A percentile compares a stretch with the other conserved stretches of the same genome.
Evolutionary conservation across 2,113 vertebrate species (phyloP).

Genomic region (Promerops cafer): DNA sequence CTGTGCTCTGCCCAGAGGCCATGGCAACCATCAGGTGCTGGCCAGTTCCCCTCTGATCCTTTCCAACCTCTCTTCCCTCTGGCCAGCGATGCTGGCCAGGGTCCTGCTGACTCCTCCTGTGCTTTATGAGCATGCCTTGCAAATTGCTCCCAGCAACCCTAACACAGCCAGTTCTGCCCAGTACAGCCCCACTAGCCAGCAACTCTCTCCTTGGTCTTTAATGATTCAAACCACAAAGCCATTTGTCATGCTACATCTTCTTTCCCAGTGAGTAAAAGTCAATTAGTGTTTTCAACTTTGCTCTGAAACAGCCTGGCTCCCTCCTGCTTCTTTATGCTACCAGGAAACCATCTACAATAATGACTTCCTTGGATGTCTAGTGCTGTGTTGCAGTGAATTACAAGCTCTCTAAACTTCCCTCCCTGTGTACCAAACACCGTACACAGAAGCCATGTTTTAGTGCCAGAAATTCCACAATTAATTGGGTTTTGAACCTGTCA

Average conservation of each 20-base stretch:
- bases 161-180: not conserved
- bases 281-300: conserved; percentile 20
- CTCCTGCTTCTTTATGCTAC: conserved; percentile 3
- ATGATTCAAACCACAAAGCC: not conserved
- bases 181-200: not conserved
- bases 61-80: not conserved
- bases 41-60: not conserved
- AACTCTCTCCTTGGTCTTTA: not conserved
- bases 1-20: not conserved
- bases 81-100: accelerated
- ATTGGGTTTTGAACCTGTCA: not conserved
- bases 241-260: conserved; percentile 4
- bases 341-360: conserved; percentile 25
- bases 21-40: not conserved
- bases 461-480: not conserved
- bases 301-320: not conserved
- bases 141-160: not conserved
- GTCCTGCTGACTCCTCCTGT: not conserved
- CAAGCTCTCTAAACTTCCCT: not conserved
- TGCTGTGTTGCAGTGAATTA: not conserved
- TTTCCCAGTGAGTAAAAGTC: not conserved
- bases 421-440: not conserved
- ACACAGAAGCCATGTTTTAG: not conserved
- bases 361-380: not conserved
- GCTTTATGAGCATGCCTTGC: not conserved